These are phyloP conservation scores for Pontoporia blainvillei DNA, from an alignment of 2,113 vertebrate species.

Conservation along the genomic window DNA sequence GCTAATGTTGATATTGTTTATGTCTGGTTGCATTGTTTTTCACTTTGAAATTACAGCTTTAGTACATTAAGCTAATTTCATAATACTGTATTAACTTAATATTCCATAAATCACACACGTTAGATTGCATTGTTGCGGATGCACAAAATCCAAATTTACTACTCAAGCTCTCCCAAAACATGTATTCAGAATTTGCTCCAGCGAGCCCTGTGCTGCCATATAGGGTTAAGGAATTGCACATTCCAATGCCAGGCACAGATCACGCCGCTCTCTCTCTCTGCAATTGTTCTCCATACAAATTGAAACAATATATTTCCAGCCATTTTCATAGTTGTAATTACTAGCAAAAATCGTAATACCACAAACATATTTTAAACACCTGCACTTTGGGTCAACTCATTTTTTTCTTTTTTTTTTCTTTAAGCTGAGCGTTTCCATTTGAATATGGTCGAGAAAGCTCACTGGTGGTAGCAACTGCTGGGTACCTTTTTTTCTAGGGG, in stretches of 20 bases:
- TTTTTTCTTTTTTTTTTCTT: slow-evolving; percentile 60
- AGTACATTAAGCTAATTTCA: slow-evolving; percentile 83
- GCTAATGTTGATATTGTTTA: slow-evolving; percentile 82
- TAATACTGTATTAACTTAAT: slow-evolving; percentile 85
- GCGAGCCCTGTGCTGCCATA: slow-evolving; percentile 74
- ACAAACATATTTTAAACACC: slow-evolving; percentile 81
- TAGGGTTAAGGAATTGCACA: slow-evolving; percentile 82
- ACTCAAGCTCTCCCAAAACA: slow-evolving; percentile 76
- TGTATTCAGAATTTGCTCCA: slow-evolving; percentile 81
- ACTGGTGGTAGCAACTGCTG: slow-evolving; percentile 14
- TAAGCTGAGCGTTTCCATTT: slow-evolving; percentile 62
- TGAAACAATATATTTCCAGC: slow-evolving; percentile 82
- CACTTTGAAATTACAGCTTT: slow-evolving; percentile 84
- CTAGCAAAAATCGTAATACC: slow-evolving; percentile 74
- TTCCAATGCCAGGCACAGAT: slow-evolving; percentile 77
- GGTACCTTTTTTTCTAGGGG: slow-evolving; percentile 39
- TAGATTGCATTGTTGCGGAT: slow-evolving; percentile 80
- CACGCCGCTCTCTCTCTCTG: slow-evolving; percentile 48
- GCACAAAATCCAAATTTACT: slow-evolving; percentile 81
- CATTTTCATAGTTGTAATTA: slow-evolving; percentile 77
- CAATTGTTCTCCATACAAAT: slow-evolving; percentile 80
- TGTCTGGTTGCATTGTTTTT: slow-evolving; percentile 74
- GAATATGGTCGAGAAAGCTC: slow-evolving; percentile 54
- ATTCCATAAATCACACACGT: slow-evolving; percentile 84
- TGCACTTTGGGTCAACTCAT: slow-evolving; percentile 72